Conservation (phyloP, 2,113 vertebrate species). For the Ictidomys tridecemlineatus region DNA sequence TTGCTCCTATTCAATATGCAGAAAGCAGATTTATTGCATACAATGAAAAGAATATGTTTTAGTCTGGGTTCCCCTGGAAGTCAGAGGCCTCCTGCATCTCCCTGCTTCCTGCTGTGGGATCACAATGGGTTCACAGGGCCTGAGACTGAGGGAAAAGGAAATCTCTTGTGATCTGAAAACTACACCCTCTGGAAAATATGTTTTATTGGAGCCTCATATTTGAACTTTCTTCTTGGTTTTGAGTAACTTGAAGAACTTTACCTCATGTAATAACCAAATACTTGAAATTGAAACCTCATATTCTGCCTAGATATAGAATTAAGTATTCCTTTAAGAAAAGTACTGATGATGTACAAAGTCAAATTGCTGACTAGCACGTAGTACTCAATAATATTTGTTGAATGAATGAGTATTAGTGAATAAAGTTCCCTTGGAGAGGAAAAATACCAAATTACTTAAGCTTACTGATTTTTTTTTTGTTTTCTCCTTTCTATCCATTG, state of each 20-base stretch:
- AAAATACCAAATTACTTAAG: background rate
- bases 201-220: background rate
- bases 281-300: background rate
- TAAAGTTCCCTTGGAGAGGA: constrained; percentile 21
- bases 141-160: background rate
- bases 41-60: background rate
- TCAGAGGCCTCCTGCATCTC: background rate
- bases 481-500: background rate
- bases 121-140: background rate
- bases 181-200: background rate
- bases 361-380: background rate
- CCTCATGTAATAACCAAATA: background rate
- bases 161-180: background rate
- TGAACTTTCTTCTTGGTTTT: background rate
- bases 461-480: background rate
- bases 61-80: background rate
- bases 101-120: background rate
- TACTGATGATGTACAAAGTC: background rate
- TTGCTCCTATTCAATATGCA: constrained; percentile 55
- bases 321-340: constrained; percentile 1
- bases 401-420: background rate
- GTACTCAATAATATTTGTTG: constrained; percentile 1
- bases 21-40: constrained; percentile 50
- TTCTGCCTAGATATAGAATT: background rate
- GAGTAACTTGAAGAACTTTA: background rate